A percentile compares a stretch with the other conserved stretches of the same genome.
Evolutionary conservation across 2,888 invertebrate genomes (phyloP).

Genomic region (Cabera pusaria): DNA sequence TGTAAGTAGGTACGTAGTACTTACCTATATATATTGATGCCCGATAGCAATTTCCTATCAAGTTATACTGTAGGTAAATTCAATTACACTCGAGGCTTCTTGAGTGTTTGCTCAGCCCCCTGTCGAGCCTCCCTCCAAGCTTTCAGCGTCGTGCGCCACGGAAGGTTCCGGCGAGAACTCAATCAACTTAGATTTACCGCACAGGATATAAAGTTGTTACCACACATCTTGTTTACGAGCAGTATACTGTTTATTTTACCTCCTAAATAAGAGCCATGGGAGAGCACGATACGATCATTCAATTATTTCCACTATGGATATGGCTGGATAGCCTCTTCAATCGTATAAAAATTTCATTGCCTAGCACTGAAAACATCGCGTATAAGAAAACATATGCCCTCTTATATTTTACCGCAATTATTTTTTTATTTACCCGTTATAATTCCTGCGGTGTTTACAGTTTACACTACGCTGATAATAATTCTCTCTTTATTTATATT

Average conservation of each 20-base stretch:
- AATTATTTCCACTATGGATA: conserved; percentile 28
- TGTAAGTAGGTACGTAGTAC: too few species aligned
- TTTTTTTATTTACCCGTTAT: conserved; percentile 60
- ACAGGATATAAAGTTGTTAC: conserved; percentile 33
- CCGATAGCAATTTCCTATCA: conserved; percentile 36
- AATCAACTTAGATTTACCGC: conserved; percentile 33
- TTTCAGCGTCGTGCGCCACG: conserved; percentile 27
- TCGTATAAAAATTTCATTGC: conserved; percentile 36
- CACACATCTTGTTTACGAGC: conserved; percentile 32
- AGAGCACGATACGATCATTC: conserved; percentile 30
- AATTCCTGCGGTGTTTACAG: conserved; percentile 66
- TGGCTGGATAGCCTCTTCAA: conserved; percentile 32
- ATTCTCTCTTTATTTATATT: conserved; percentile 71
- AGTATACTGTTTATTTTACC: conserved; percentile 29
- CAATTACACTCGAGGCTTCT: conserved; percentile 43
- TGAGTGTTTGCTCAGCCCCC: conserved; percentile 46
- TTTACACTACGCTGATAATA: conserved; percentile 68
- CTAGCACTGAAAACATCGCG: conserved; percentile 25
- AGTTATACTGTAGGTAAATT: conserved; percentile 56
- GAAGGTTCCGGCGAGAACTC: conserved; percentile 29
- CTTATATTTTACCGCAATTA: conserved; percentile 43
- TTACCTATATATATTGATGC: too few species aligned
- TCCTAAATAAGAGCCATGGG: conserved; percentile 26
- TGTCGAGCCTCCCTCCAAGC: conserved; percentile 36
- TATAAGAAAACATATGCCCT: conserved; percentile 40